phyloP scores from a whole-genome alignment of 2,888 invertebrate genomes.

The Pteria penguin region DNA sequence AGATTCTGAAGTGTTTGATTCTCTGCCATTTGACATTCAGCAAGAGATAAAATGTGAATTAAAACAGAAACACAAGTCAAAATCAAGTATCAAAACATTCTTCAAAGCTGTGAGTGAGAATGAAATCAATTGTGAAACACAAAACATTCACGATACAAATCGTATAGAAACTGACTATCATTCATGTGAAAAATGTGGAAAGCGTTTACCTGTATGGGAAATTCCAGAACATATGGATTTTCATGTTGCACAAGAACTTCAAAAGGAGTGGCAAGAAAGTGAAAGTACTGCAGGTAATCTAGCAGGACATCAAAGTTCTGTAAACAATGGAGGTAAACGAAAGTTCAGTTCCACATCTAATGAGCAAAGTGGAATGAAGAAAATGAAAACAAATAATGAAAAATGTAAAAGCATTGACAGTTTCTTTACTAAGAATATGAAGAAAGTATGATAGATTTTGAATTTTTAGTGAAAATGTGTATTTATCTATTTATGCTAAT shows the following conservation, averaged over 20 bases:
- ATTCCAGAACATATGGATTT: constrained; percentile 90
- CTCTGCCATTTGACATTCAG: constrained; percentile 24
- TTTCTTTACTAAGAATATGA: background rate
- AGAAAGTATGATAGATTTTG: background rate
- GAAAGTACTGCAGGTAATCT: background rate
- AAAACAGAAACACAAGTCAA: background rate
- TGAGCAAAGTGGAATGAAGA: background rate
- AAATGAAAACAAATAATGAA: background rate
- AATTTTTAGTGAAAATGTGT: background rate
- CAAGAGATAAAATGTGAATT: constrained; percentile 19
- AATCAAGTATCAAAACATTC: background rate
- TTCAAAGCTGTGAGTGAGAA: background rate
- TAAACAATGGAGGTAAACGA: background rate
- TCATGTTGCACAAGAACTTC: constrained; percentile 89
- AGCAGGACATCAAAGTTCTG: background rate
- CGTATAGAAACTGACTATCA: constrained; percentile 32
- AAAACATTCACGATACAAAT: background rate
- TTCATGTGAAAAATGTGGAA: constrained; percentile 86
- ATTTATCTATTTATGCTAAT: background rate
- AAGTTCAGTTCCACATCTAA: background rate
- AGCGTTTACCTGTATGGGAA: constrained; percentile 84
- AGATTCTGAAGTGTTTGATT: constrained; percentile 26
- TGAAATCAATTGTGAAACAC: background rate
- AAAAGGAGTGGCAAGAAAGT: constrained; percentile 39
- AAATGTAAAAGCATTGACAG: background rate